These are phyloP conservation scores for Sebastes itinus DNA, from an alignment of 2,797 vertebrate genomes.

Conservation along the genomic window DNA sequence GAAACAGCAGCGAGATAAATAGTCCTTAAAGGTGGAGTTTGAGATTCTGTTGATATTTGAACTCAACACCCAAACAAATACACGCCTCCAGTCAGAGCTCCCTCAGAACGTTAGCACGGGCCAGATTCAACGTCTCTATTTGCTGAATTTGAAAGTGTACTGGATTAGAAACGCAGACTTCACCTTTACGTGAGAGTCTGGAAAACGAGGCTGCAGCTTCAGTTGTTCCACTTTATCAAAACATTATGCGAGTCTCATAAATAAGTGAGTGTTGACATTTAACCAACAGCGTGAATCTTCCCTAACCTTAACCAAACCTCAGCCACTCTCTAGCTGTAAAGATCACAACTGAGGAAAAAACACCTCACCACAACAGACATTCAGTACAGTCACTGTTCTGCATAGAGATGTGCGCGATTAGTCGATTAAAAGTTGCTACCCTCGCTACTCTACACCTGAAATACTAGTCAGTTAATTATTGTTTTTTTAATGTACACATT, in stretches of 20 bases:
- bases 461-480: not conserved
- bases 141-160: no score
- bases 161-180: no score
- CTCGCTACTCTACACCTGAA: no score
- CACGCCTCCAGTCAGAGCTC: not conserved
- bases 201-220: no score
- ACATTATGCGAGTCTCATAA: no score
- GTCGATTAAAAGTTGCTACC: not conserved
- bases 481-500: not conserved
- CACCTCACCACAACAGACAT: not conserved
- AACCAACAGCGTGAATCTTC: not conserved
- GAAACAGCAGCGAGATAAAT: constrained; percentile 25
- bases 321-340: not conserved
- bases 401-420: not conserved
- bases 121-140: not conserved
- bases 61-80: not conserved
- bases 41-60: not conserved
- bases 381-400: not conserved
- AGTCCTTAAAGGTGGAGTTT: not conserved
- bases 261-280: not conserved
- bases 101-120: not conserved
- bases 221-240: no score
- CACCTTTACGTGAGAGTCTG: no score
- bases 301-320: no score
- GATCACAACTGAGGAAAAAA: not conserved